Evolutionary conservation across 2,797 vertebrate genomes (phyloP).

Genomic region (Naso thynnoides): DNA sequence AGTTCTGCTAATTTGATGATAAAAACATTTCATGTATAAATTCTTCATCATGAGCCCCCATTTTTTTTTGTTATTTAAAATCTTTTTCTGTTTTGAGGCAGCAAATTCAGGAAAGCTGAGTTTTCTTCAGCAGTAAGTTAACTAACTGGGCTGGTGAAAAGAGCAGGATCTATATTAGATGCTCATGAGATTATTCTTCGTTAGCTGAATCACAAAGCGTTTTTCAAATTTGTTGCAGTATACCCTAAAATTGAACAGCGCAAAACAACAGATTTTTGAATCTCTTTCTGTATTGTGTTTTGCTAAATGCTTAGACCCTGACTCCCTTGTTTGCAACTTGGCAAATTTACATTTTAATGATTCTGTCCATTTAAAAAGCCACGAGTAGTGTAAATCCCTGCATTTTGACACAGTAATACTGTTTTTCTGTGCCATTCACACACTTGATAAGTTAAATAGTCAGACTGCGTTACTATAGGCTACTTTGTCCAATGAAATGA

Average conservation of each 20-base stretch:
- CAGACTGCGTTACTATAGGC: conserved; percentile 3
- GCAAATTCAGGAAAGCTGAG: no score
- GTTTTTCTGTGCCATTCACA: no score
- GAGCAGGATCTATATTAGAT: not conserved
- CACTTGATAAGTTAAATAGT: not conserved
- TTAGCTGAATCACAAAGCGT: not conserved
- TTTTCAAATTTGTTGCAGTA: not conserved
- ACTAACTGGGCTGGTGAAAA: no score
- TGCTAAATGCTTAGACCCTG: not conserved
- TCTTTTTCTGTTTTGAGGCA: no score
- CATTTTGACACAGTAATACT: no score
- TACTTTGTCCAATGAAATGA: not conserved
- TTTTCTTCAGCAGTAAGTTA: no score
- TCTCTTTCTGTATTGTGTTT: not conserved
- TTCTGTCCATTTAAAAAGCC: not conserved
- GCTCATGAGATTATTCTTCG: not conserved
- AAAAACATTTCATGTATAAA: no score
- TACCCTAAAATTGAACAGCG: not conserved
- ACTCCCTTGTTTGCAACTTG: not conserved
- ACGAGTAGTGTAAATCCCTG: not conserved
- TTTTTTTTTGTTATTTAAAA: no score
- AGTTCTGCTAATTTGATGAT: no score
- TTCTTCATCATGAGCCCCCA: no score
- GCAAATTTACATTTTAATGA: not conserved
- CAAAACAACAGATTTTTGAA: not conserved